Evolutionary conservation across 1,140 invertebrate genomes (phyloP).

Genomic region (Ceratitis capitata): DNA sequence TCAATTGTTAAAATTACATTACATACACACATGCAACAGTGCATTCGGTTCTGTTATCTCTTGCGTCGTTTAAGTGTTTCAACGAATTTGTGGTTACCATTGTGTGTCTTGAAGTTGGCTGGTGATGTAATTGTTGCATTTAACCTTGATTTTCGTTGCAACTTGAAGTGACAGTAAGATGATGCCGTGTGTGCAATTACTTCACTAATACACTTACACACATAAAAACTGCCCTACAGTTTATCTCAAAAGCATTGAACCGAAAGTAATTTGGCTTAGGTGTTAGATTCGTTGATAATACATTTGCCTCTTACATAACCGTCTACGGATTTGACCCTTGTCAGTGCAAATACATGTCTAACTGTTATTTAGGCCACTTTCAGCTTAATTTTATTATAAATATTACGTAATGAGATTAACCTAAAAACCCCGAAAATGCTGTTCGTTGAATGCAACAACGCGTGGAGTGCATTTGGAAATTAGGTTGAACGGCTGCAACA

Average conservation of each 20-base stretch:
- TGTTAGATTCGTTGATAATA: neutral
- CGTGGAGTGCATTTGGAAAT: neutral
- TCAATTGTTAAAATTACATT: conserved; percentile 8
- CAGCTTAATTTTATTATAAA: conserved; percentile 3
- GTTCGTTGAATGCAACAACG: neutral
- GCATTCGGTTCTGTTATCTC: neutral
- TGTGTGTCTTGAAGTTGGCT: neutral
- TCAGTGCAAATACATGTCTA: neutral
- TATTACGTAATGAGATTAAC: conserved; percentile 5
- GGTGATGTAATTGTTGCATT: conserved; percentile 29
- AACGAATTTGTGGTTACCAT: no score
- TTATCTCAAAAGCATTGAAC: no score
- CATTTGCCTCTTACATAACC: neutral
- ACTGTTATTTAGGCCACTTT: conserved; percentile 1
- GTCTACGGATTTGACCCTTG: neutral
- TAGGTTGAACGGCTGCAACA: neutral
- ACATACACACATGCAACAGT: neutral
- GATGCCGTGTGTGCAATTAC: neutral
- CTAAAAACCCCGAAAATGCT: neutral
- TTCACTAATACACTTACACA: neutral
- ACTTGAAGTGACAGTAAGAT: conserved; percentile 22
- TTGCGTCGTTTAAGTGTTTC: no score
- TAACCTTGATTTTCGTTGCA: conserved; percentile 37
- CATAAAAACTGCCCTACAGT: no score
- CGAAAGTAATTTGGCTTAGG: neutral